Percentiles rank a stretch among this genome's conserved stretches.
These are phyloP conservation scores for Hydrolagus affinis DNA, from an alignment of 2,113 vertebrate species.

Conservation along the genomic window DNA sequence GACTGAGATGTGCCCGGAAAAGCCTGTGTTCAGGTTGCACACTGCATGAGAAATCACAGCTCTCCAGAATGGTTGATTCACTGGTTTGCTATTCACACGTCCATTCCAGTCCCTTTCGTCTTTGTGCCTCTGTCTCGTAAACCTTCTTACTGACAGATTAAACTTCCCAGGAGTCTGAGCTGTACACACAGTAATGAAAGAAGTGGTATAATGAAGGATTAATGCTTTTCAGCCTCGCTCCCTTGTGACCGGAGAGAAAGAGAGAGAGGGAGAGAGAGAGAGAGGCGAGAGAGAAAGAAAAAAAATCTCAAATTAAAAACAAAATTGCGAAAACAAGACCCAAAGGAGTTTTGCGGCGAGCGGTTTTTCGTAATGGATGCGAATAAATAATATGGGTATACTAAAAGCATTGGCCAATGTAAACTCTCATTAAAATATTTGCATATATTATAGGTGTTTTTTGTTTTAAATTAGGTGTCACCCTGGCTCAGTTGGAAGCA, in stretches of 20 bases:
- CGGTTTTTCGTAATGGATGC: no score
- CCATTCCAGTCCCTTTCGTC: constrained; percentile 12
- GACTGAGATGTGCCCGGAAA: neutral
- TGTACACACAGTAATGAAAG: constrained; percentile 10
- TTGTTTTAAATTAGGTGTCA: no score
- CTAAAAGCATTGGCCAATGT: neutral
- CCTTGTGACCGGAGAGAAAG: no score
- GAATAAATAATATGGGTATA: neutral
- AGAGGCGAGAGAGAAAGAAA: no score
- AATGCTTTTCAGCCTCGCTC: neutral
- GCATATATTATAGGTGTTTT: neutral
- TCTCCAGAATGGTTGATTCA: constrained; percentile 5
- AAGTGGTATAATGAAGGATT: constrained; percentile 18
- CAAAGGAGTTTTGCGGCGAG: neutral
- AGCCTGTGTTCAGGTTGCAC: no score
- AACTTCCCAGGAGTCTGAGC: neutral
- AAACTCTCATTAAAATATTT: neutral
- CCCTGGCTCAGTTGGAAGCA: no score
- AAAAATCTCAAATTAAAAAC: constrained; percentile 13
- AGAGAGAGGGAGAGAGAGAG: no score
- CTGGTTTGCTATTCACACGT: neutral
- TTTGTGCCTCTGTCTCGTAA: neutral
- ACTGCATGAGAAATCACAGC: neutral
- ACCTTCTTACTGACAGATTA: constrained; percentile 12
- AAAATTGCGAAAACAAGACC: neutral